Percentiles rank a stretch among this genome's conserved stretches.
These are phyloP conservation scores for Zonotrichia leucophrys DNA, from an alignment of 2,113 vertebrate species.

Conservation along the genomic window DNA sequence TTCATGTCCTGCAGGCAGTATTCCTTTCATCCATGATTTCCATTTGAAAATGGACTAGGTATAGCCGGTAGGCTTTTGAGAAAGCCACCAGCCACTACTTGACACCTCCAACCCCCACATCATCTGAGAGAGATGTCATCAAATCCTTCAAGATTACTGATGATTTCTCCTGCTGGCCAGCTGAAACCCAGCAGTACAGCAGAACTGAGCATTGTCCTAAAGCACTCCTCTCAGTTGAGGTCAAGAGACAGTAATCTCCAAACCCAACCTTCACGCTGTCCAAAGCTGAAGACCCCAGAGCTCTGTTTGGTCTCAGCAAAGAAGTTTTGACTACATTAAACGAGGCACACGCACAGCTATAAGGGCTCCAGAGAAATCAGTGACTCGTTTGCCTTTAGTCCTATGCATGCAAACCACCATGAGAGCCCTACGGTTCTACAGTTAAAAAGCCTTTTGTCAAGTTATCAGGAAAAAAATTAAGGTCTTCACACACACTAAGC, in stretches of 20 bases:
- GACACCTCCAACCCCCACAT: fast-evolving
- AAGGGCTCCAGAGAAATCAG: not conserved
- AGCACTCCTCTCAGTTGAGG: not conserved
- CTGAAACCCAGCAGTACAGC: not conserved
- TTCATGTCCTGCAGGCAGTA: not conserved
- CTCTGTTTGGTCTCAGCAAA: not conserved
- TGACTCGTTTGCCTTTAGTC: not conserved
- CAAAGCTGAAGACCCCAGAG: not conserved
- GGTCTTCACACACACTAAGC: not conserved
- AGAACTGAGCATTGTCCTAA: not conserved
- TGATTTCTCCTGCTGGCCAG: not conserved
- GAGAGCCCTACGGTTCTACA: not conserved
- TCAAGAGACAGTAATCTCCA: not conserved
- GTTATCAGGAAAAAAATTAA: not conserved
- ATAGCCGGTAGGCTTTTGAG: not conserved
- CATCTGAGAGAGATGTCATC: not conserved
- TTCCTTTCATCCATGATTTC: not conserved
- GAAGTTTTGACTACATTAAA: not conserved
- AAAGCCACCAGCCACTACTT: not conserved
- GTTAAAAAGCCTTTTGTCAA: not conserved
- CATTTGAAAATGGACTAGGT: not conserved
- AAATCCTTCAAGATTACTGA: not conserved
- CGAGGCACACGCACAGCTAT: not conserved
- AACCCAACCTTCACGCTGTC: not conserved
- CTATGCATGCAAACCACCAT: not conserved